A percentile compares a stretch with the other conserved stretches of the same genome.
phyloP scores from a whole-genome alignment of 1,140 invertebrate species.

The Drosophila athabasca region DNA sequence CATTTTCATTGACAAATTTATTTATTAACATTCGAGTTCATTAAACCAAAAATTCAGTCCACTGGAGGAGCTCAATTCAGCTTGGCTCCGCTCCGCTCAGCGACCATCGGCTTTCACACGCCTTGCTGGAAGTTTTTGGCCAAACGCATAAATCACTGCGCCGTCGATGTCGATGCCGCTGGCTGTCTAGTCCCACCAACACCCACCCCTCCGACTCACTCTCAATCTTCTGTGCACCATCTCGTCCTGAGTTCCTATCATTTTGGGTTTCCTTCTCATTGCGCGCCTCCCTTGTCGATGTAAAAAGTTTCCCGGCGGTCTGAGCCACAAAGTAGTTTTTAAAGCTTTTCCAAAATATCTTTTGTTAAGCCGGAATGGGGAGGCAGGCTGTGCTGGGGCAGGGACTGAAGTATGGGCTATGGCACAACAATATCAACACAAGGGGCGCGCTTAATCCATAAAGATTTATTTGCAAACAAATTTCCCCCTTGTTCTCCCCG shows the following conservation, averaged over 20 bases:
- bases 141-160: slow-evolving; percentile 65
- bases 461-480: slow-evolving; percentile 74
- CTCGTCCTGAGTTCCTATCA: slow-evolving; percentile 15
- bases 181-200: slow-evolving; percentile 15
- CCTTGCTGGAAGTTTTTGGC: slow-evolving; percentile 42
- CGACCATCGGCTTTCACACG: slow-evolving; percentile 52
- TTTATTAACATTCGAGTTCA: slow-evolving; percentile 82
- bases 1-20: slow-evolving; percentile 75
- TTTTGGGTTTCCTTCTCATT: slow-evolving; percentile 16
- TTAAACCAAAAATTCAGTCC: slow-evolving; percentile 68
- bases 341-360: slow-evolving; percentile 50
- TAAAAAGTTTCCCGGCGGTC: slow-evolving; percentile 24
- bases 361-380: slow-evolving; percentile 8
- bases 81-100: slow-evolving; percentile 17
- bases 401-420: too few relatives aligned
- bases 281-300: neutral
- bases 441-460: slow-evolving; percentile 68
- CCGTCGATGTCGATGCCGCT: slow-evolving; percentile 54
- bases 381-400: neutral
- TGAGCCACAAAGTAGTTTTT: slow-evolving; percentile 63
- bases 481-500: slow-evolving; percentile 36
- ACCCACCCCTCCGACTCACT: neutral
- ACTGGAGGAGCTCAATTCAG: slow-evolving; percentile 6
- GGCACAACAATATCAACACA: slow-evolving; percentile 34
- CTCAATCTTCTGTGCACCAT: slow-evolving; percentile 6